Evolutionary conservation across 2,113 vertebrate genomes (phyloP), one percentile per base, ranked within the genome.

Genomic region (Prunella fulvescens): DNA sequence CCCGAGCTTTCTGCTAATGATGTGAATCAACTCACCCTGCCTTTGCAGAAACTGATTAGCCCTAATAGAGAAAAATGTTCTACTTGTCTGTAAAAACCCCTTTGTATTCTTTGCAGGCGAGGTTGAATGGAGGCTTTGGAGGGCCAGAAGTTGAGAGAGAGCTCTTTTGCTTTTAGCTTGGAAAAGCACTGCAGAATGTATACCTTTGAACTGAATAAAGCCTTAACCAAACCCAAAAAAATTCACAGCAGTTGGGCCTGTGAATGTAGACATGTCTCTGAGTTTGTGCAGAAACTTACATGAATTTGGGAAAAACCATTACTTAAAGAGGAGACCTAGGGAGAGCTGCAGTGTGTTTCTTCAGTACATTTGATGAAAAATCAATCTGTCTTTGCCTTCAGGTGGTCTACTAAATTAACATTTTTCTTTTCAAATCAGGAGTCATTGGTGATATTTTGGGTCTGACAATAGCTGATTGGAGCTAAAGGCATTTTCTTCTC

Each of bases 41-140:
- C 28, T 67, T 76, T 7, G 2, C 28, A 37, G 71, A 35, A 53
- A 9, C 5, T 17, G 14, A 7, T 54, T 5, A 15, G 10, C 12
- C 23, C 11, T n/a, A 14, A 23, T 23, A 31, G 47, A 18, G 60
- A 50, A 64, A 86, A 42, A 24, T 5, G 4, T 44, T 33, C n/a
- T 11, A 3, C 24, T 19, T 60, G 35, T 23, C 40, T 1, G 1
- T 60, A 33, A 51, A 51, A 3, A 0, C 0, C 1, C 28, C 58
- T 19, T 40, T 26, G 81, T 57, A 3, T 19, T 65, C 50, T 42
- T 44, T 39, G 33, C 29, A 17, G 16, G 22, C 29, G 40, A 23
- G 53, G 62, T 23, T 48, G 58, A 76, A 22, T 6, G 29, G 26
- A 47, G 29, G 58, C 23, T 51, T 90, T 72, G 28, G 19, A 53